phyloP scores from a whole-genome alignment of 1,140 invertebrate genomes.

The Drosophila teissieri region DNA sequence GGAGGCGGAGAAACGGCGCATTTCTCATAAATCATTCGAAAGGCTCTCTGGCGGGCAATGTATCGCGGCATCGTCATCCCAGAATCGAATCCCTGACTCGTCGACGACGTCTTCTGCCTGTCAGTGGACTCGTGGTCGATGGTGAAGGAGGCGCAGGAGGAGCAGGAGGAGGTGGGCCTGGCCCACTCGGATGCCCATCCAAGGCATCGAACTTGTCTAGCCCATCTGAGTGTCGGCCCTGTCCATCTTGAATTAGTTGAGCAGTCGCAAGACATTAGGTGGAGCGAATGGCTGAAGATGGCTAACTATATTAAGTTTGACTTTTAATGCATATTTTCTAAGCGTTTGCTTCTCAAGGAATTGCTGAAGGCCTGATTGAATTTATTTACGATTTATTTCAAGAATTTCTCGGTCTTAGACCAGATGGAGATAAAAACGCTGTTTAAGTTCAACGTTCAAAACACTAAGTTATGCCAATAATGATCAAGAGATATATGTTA shows the following conservation, averaged over 20 bases:
- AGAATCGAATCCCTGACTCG: slow-evolving; percentile 10
- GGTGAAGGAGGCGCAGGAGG: background rate
- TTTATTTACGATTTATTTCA: background rate
- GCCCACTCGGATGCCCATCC: slow-evolving; percentile 70
- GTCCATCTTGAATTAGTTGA: slow-evolving; percentile 52
- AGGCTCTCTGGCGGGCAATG: slow-evolving; percentile 60
- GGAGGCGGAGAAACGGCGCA: slow-evolving; percentile 41
- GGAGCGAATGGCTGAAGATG: slow-evolving; percentile 11
- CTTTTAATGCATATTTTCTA: slow-evolving; percentile 30
- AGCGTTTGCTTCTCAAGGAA: slow-evolving; percentile 5
- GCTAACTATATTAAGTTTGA: slow-evolving; percentile 14
- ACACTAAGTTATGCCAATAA: too few relatives aligned
- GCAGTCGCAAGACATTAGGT: slow-evolving; percentile 40
- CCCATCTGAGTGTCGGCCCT: slow-evolving; percentile 48
- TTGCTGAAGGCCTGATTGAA: background rate
- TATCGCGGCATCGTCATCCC: slow-evolving; percentile 19
- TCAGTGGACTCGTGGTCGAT: slow-evolving; percentile 28
- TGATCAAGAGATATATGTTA: too few relatives aligned
- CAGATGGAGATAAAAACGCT: too few relatives aligned
- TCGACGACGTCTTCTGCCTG: slow-evolving; percentile 52
- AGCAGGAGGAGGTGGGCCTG: slow-evolving; percentile 3
- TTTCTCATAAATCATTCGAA: slow-evolving; percentile 78
- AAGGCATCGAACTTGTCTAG: slow-evolving; percentile 76
- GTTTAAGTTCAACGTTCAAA: background rate
- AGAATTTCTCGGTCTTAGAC: too few relatives aligned